These are phyloP conservation scores for Dendronephthya gigantea DNA, from an alignment of 64 coral and sea anemone species.

Conservation along the genomic window DNA sequence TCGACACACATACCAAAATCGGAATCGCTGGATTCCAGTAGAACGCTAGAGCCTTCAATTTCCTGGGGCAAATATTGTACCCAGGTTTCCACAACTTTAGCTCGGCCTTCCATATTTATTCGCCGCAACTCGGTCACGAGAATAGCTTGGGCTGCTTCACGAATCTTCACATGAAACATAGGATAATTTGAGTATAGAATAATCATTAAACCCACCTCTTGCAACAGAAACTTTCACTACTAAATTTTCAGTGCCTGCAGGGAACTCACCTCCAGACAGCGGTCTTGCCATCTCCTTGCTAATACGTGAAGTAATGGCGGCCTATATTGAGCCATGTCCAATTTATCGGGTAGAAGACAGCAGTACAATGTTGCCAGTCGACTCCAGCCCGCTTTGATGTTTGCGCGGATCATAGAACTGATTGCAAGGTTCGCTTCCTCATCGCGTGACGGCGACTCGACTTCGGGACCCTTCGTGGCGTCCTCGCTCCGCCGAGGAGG, in stretches of 20 bases:
- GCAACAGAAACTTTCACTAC: neutral
- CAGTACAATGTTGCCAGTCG: slow-evolving; percentile 92
- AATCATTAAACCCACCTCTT: neutral
- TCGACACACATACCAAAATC: slow-evolving; percentile 21
- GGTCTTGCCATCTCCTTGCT: slow-evolving; percentile 93
- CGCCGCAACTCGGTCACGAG: slow-evolving; percentile 69
- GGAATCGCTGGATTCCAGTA: neutral
- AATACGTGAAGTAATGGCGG: slow-evolving; percentile 86
- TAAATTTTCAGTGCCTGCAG: neutral
- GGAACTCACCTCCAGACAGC: slow-evolving; percentile 72
- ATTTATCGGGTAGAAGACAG: slow-evolving; percentile 75
- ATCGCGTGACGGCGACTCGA: neutral
- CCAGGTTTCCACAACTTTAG: slow-evolving; percentile 91
- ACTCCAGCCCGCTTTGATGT: slow-evolving; percentile 99
- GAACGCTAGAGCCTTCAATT: slow-evolving; percentile 41
- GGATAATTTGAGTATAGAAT: neutral
- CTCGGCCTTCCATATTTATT: slow-evolving; percentile 70
- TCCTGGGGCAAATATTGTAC: slow-evolving; percentile 78
- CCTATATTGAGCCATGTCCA: slow-evolving; percentile 52
- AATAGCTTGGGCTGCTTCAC: slow-evolving; percentile 85
- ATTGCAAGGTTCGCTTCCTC: neutral
- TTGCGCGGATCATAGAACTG: slow-evolving; percentile 77
- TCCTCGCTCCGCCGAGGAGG: neutral
- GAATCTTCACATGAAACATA: slow-evolving; percentile 40
- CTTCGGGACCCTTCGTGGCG: neutral